phyloP scores from a whole-genome alignment of 2,797 vertebrate genomes.

The Galagoides demidoff region DNA sequence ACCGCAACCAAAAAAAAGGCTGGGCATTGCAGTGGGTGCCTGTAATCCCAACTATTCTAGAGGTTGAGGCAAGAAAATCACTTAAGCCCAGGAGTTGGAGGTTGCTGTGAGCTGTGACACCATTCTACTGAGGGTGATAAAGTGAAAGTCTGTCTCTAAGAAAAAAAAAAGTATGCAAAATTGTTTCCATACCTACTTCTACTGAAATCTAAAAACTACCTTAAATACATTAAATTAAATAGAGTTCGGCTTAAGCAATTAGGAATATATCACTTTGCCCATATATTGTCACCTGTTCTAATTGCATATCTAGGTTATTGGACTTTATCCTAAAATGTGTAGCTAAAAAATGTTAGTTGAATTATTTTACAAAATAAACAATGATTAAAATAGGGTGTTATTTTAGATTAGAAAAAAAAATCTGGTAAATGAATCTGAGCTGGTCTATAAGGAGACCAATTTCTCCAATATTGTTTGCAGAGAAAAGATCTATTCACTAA shows the following conservation, averaged over 20 bases:
- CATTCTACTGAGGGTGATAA: too few species aligned
- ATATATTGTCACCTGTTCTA: conserved; percentile 61
- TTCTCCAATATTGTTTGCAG: background rate
- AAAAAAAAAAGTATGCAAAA: background rate
- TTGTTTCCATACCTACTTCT: background rate
- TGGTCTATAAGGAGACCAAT: background rate
- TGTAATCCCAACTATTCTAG: too few species aligned
- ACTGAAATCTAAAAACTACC: conserved; percentile 4
- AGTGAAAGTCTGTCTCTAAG: too few species aligned
- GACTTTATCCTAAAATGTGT: conserved; percentile 44
- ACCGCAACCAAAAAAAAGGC: too few species aligned
- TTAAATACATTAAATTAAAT: conserved; percentile 56
- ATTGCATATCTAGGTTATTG: conserved; percentile 35
- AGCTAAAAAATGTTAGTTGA: conserved; percentile 31
- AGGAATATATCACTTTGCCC: conserved; percentile 11
- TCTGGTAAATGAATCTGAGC: background rate
- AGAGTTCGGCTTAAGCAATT: background rate
- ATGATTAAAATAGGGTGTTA: background rate
- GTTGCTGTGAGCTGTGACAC: too few species aligned
- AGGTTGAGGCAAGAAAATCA: too few species aligned
- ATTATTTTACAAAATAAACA: conserved; percentile 3
- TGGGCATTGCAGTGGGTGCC: too few species aligned
- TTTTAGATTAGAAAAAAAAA: background rate
- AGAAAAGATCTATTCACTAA: background rate
- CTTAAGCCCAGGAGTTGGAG: too few species aligned